Base-by-base conservation (phyloP, 2,113 vertebrate species). In the Poecile atricapillus region DNA sequence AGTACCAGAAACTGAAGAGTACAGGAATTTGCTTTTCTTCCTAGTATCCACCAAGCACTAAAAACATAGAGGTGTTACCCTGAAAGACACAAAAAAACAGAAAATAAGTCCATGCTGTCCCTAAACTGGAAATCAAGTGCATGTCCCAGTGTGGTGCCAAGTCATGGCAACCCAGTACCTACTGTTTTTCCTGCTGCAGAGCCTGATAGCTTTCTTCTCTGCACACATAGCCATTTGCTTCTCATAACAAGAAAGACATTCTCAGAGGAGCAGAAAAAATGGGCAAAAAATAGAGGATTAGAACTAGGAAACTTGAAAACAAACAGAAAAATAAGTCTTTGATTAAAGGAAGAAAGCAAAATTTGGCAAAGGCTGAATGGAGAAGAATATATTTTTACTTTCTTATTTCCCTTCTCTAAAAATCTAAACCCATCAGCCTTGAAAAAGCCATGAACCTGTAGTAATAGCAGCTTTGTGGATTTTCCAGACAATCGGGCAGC, bases 401-500 rank as follows among this genome's bases (percentile, higher is more conserved):
- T 58, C 83, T 82, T 81, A 50, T 81, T 70, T 68, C 80, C 69
- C 10, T 94, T 39, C 59, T 69, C 49, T 86, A 89, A 94, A 95
- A 91, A 89, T 79, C 52, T 43, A 74, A 91, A 97, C 56, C 55
- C 2, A 5, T 58, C 81, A 97, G 81, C 64, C 74, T 93, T 95
- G 60, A 74, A 93, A 94, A 97, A 97, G 83, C 82, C 44, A 49
- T 47, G 64, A 96, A 94, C 71, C 83, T 97, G 64, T 78, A 90
- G 89, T 96, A 97, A 97, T 93, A 95, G 93, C 76, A 97, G 86
- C 97, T 97, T 96, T 98, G 96, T 97, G 83, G 90, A 92, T 97
- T 95, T 97, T 95, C 96, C 97, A 98, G 98, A 98, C 97, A 98
- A 95, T 87, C 86, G 20, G 97, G 97, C 97, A 98, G 95, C 97